Conservation (phyloP, 2,113 vertebrate genomes). For the Pelvicachromis taeniatus region DNA sequence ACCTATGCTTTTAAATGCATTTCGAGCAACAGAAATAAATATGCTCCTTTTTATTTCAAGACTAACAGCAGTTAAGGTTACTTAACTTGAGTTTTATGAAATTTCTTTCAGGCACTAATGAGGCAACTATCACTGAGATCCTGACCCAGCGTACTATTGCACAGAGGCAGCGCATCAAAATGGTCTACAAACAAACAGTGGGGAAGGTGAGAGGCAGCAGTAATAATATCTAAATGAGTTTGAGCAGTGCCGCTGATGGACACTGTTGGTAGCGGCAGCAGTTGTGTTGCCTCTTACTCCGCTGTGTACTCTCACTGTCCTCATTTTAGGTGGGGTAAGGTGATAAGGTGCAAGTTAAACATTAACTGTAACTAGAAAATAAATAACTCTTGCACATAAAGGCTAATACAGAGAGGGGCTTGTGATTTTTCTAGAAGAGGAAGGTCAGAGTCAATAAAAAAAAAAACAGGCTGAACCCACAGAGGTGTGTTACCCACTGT, state of each 20-base stretch:
- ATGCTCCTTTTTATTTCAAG: background rate
- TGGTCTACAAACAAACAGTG: constrained; percentile 79
- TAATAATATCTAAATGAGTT: background rate
- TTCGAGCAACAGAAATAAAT: background rate
- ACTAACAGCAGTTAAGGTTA: background rate
- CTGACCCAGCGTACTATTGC: constrained; percentile 77
- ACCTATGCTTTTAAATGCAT: background rate
- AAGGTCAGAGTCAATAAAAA: background rate
- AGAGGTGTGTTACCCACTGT: background rate
- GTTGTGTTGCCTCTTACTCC: background rate
- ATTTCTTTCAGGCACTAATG: constrained; percentile 81
- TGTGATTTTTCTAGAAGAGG: background rate
- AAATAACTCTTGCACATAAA: background rate
- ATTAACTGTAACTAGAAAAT: constrained; percentile 42
- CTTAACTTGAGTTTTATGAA: background rate
- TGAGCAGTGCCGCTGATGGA: background rate
- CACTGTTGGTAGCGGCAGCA: background rate
- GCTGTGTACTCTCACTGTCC: background rate
- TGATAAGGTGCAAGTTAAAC: constrained; percentile 34
- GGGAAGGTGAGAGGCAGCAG: constrained; percentile 80
- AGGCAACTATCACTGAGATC: constrained; percentile 77
- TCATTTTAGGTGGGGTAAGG: background rate
- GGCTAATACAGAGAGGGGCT: background rate
- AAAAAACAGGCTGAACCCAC: background rate
- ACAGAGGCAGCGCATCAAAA: constrained; percentile 89